Base-by-base conservation (phyloP, 2,888 invertebrate species). In the Andrena praecox region DNA sequence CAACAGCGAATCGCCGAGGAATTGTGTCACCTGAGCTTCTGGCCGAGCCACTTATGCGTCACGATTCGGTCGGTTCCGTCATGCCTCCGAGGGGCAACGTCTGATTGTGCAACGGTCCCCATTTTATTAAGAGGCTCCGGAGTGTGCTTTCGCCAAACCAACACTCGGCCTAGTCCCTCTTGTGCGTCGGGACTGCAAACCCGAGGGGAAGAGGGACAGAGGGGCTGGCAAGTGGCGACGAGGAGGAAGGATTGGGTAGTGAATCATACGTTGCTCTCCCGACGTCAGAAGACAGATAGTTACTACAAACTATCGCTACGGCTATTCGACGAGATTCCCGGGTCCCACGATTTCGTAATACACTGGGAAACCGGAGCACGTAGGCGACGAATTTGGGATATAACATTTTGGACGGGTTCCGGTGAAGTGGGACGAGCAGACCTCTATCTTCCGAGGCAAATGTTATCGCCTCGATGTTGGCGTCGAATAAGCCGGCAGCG, bases 31-130 rank as follows among this genome's bases (percentile, higher is more conserved):
- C 87, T 85, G 85, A 60, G 16, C 10, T 71, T 71, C 66, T 50
- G 77, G 54, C 50, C 68, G 71, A 56, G 29, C 66, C 60, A 80
- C 73, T 82, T 81, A 87, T 88, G 85, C 84, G 84, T 84, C 87
- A 86, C 77, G 82, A 82, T 82, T 83, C 80, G 79, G 85, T 87
- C 80, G 80, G 85, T 88, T 84, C 84, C 79, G 85, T 88, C 87
- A 85, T 89, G 81, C 87, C 85, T 33, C 56, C 50, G 66, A 59
- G 56, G 82, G 85, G 82, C 89, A 90, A 89, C 87, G 91, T 87
- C 90, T 90, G 90, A 91, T 91, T 89, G 91, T 87, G 89, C 88
- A 89, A 91, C 80, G 80, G 74, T 77, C 73, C 76, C 68, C 60
- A 68, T 75, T 80, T 86, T 77, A 76, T 81, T 82, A 70, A 80